Evolutionary conservation across 1,140 invertebrate species (phyloP).

Genomic region (Asobara japonica): DNA sequence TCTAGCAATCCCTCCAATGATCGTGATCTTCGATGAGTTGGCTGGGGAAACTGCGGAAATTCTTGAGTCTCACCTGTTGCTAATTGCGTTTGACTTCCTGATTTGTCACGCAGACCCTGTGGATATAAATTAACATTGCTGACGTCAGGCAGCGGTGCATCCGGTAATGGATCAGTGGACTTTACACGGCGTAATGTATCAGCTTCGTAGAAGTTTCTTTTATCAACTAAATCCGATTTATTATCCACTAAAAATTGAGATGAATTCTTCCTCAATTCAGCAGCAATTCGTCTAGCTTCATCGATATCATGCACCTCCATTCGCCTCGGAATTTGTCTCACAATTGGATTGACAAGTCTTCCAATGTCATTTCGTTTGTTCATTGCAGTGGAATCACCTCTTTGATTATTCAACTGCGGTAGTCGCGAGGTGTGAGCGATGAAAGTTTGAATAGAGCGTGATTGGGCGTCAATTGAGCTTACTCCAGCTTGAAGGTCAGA

Average conservation of each 20-base stretch:
- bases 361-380: conserved; percentile 79
- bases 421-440: conserved; percentile 51
- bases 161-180: conserved; percentile 55
- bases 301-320: conserved; percentile 57
- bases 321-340: conserved; percentile 53
- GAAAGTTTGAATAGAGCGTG: conserved; percentile 42
- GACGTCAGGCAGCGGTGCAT: conserved; percentile 44
- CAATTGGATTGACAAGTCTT: conserved; percentile 82
- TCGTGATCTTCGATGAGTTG: conserved; percentile 64
- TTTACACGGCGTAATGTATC: conserved; percentile 72
- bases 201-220: conserved; percentile 81
- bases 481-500: conserved; percentile 73
- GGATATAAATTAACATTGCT: conserved; percentile 69
- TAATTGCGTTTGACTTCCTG: conserved; percentile 30
- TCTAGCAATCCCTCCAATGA: conserved; percentile 75
- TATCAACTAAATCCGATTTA: conserved; percentile 72
- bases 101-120: conserved; percentile 62
- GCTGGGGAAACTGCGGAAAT: conserved; percentile 22
- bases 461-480: conserved; percentile 37
- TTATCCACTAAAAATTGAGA: conserved; percentile 73
- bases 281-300: conserved; percentile 70
- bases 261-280: conserved; percentile 73
- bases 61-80: not conserved
- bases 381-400: conserved; percentile 64
- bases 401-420: conserved; percentile 75